Evolutionary conservation across 1,140 invertebrate species (phyloP), one percentile per base, ranked within the genome.

Genomic region (Cyclina sinensis): DNA sequence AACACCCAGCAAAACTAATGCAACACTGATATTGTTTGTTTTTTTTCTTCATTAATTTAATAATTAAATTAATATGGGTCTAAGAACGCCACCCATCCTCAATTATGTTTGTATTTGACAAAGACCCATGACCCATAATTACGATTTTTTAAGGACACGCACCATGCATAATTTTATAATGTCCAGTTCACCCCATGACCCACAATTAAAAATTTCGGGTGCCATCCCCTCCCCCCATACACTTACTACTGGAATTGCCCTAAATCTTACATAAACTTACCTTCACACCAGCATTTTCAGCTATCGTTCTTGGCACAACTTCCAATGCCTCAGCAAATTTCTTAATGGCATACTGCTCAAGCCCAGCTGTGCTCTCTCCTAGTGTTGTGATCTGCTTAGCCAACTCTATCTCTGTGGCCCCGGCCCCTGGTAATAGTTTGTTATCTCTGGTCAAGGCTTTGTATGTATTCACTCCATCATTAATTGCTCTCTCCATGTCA

Each of bases 401-500:
- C 39, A 99, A 95, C 96, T 99, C 98, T 88, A 99, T 97, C 96
- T 99, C 99, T 9, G 97, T 97, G 11, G 99, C 99, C 37, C 99
- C 99, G 82, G 98, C 99, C 78, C 99, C 99, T 70, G 99, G 97
- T 43, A 99, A 95, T 91, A 99, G 97, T 94, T 97, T 96, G 27
- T 97, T 97, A 95, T 98, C 97, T 96, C 97, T 93, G 48, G 74
- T 65, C 3, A 79, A 73, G 18, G 70, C 70, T 95, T 99, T 99
- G 95, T 99, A 99, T 30, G 98, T 99, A 94, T 99, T 99, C 3
- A 99, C 98, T 91, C 98, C 99, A 96, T 99, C 99, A 96, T 99
- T 99, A 92, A 99, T 97, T 48, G 99, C 98, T 91, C 99, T 96
- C 96, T 99, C 99, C 94, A 99, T 98, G 92, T 99, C 99, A 96